Evolutionary conservation across 2,113 vertebrate species (phyloP).

Genomic region (Microcebus griseorufus): DNA sequence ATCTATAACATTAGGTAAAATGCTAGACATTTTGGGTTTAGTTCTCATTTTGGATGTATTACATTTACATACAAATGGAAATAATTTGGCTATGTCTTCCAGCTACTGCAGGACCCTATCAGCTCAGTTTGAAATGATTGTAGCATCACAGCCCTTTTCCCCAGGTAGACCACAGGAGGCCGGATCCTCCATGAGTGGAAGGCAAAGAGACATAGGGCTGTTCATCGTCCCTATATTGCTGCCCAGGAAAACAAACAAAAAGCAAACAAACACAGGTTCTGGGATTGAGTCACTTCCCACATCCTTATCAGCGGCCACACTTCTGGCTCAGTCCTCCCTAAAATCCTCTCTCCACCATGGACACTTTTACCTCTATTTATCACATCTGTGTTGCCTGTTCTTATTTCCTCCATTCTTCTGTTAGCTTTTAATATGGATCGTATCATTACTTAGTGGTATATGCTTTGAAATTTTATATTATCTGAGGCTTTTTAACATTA

Average conservation of each 20-base stretch:
- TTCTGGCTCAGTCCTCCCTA: background rate
- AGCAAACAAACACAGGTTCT: background rate
- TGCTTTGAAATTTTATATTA: slow-evolving; percentile 17
- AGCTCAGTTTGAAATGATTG: background rate
- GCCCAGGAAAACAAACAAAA: background rate
- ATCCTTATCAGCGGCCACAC: background rate
- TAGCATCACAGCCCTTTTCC: background rate
- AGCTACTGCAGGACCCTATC: background rate
- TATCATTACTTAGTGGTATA: background rate
- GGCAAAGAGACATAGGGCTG: background rate
- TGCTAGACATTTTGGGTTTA: background rate
- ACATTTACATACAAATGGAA: slow-evolving; percentile 46
- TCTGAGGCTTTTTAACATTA: background rate
- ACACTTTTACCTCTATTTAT: background rate
- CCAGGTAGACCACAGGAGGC: background rate
- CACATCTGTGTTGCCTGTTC: background rate
- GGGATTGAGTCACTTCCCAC: background rate
- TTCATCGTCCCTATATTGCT: background rate
- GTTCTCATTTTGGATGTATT: slow-evolving; percentile 30
- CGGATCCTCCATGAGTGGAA: background rate
- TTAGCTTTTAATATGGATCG: background rate
- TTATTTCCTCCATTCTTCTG: background rate
- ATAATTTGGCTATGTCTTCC: slow-evolving; percentile 47
- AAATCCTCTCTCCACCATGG: background rate
- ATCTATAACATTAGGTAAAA: slow-evolving; percentile 46